Percentiles rank a stretch among this genome's conserved stretches.
These are phyloP conservation scores for Luidia sarsii DNA, from an alignment of 53 echinoderm and acorn worm species.

Conservation along the genomic window DNA sequence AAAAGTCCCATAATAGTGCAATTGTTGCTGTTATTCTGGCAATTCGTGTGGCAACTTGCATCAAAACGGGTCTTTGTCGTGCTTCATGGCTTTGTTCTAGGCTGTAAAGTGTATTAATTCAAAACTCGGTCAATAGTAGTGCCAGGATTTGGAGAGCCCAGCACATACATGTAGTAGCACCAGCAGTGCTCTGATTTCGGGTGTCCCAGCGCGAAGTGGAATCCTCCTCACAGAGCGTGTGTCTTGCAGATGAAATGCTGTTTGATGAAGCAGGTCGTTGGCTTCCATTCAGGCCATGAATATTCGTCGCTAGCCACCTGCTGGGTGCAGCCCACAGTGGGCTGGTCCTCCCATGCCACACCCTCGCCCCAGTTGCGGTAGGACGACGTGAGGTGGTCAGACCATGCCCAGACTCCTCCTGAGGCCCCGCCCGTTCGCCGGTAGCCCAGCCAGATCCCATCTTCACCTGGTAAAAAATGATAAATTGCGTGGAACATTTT, in stretches of 20 bases:
- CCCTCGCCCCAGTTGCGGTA: constrained; percentile 55
- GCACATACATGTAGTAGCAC: too few species aligned
- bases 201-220: too few species aligned
- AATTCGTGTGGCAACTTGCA: too few species aligned
- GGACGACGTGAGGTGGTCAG: constrained; percentile 47
- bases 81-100: too few species aligned
- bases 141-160: too few species aligned
- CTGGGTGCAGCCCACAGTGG: constrained; percentile 6
- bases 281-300: constrained; percentile 25
- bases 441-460: constrained; percentile 73
- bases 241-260: constrained; percentile 52
- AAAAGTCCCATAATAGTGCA: too few species aligned
- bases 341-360: background rate
- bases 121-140: too few species aligned
- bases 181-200: too few species aligned
- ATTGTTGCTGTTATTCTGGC: too few species aligned
- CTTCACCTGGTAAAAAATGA: constrained; percentile 29
- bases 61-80: too few species aligned
- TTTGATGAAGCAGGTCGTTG: background rate
- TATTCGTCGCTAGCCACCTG: constrained; percentile 6
- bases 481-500: too few species aligned
- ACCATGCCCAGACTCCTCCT: constrained; percentile 73
- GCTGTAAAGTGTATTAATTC: too few species aligned
- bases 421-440: constrained; percentile 36
- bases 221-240: constrained; percentile 51